A percentile compares a stretch with the other conserved stretches of the same genome.
phyloP scores from a whole-genome alignment of 2,797 vertebrate genomes.

The Muscicapa comitata region DNA sequence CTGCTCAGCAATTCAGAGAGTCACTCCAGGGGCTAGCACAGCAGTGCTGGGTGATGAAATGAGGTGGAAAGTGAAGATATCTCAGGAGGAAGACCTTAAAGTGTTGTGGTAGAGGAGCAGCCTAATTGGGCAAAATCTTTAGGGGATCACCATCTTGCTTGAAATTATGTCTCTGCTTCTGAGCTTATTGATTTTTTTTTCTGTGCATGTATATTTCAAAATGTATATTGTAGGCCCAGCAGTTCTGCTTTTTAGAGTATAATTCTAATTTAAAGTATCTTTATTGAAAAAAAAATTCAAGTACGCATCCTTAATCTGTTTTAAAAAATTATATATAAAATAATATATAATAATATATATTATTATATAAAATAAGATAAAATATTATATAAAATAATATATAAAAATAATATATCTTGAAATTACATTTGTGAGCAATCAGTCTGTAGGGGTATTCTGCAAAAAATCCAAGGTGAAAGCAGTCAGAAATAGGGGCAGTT shows the following conservation, averaged over 20 bases:
- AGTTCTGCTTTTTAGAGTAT: neutral
- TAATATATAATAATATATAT: no score
- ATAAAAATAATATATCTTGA: neutral
- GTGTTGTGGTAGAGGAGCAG: neutral
- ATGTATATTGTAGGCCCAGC: neutral
- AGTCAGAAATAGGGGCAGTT: neutral
- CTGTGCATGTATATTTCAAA: neutral
- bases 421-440: neutral
- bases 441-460: neutral
- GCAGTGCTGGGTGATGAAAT: neutral
- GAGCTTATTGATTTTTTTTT: neutral
- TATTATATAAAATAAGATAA: no score
- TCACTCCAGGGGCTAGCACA: neutral
- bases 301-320: neutral
- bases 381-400: no score
- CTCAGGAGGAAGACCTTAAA: neutral
- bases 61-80: neutral
- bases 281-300: neutral
- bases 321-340: neutral
- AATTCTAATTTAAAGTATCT: neutral
- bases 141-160: neutral
- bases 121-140: neutral
- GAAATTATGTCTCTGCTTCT: neutral
- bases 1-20: neutral
- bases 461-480: neutral